Percentiles rank a stretch among this genome's conserved stretches.
phyloP scores from a whole-genome alignment of 23 tunicate genomes.

The Aplidium turbinatum region DNA sequence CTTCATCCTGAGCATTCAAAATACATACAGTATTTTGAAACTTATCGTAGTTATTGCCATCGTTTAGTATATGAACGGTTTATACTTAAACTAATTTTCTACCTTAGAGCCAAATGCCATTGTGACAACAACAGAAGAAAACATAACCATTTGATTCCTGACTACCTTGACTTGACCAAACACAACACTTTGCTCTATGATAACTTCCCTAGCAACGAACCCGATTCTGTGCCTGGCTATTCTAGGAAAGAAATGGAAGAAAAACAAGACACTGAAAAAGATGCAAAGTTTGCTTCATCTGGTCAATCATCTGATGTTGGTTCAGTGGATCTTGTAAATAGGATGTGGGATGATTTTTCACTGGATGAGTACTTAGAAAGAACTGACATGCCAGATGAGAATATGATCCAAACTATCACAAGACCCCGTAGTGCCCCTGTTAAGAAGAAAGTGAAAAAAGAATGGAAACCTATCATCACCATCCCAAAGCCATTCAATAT shows the following conservation, averaged over 20 bases:
- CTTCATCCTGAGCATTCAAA: too few relatives aligned
- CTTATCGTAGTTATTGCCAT: too few relatives aligned
- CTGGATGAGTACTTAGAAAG: slow-evolving; percentile 38
- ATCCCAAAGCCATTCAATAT: slow-evolving; percentile 85
- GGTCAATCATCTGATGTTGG: slow-evolving; percentile 21
- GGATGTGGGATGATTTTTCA: slow-evolving; percentile 85
- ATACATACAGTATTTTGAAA: too few relatives aligned
- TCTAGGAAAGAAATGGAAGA: neutral
- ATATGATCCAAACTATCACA: neutral
- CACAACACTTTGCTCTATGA: slow-evolving; percentile 8
- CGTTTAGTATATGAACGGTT: too few relatives aligned
- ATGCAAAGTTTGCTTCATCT: slow-evolving; percentile 20
- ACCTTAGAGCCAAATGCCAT: slow-evolving; percentile 8
- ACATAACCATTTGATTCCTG: slow-evolving; percentile 25
- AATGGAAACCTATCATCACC: slow-evolving; percentile 76
- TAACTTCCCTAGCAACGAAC: slow-evolving; percentile 10
- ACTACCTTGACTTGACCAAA: slow-evolving; percentile 2
- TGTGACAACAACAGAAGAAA: slow-evolving; percentile 2
- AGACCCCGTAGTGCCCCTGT: slow-evolving; percentile 60
- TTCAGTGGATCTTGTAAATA: slow-evolving; percentile 25
- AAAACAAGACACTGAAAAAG: slow-evolving; percentile 5
- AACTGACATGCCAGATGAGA: neutral
- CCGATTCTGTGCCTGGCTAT: slow-evolving; percentile 29
- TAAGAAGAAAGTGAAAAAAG: slow-evolving; percentile 24
- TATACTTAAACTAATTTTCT: too few relatives aligned